Conservation (phyloP, 2,113 vertebrate genomes). For the Enhydra lutris region DNA sequence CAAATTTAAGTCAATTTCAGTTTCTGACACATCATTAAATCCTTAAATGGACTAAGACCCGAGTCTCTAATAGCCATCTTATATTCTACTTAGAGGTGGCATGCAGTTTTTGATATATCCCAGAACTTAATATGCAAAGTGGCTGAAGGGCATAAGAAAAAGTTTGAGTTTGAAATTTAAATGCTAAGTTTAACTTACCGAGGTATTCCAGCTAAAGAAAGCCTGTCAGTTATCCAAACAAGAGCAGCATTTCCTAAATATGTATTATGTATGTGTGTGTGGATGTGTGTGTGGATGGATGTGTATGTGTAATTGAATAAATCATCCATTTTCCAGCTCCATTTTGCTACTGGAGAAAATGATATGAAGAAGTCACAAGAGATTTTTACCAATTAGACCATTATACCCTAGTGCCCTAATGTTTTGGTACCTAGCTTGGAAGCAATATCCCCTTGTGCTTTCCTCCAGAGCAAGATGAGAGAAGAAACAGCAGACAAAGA, state of each 20-base stretch:
- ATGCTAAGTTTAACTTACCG: background rate
- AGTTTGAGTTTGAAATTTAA: background rate
- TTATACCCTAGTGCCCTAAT: background rate
- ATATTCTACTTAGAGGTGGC: slow-evolving; percentile 57
- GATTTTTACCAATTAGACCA: background rate
- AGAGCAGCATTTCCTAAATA: background rate
- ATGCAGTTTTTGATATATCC: slow-evolving; percentile 40
- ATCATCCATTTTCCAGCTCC: background rate
- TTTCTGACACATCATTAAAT: slow-evolving; percentile 68
- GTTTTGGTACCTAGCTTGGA: background rate
- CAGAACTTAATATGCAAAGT: slow-evolving; percentile 50
- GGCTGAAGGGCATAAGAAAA: slow-evolving; percentile 43
- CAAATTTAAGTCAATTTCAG: slow-evolving; percentile 50
- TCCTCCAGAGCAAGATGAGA: background rate
- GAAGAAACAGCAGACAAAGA: background rate
- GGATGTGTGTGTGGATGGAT: background rate
- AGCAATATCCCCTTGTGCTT: background rate
- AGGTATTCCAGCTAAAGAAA: background rate
- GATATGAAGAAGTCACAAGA: background rate
- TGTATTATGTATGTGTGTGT: background rate
- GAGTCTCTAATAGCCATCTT: slow-evolving; percentile 59
- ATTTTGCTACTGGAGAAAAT: background rate
- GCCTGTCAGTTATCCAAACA: background rate
- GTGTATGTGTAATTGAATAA: background rate
- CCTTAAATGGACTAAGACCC: slow-evolving; percentile 68